Percentiles rank a stretch among this genome's conserved stretches.
Evolutionary conservation across 1,140 invertebrate species (phyloP).

Genomic region (Drosophila setifemur): DNA sequence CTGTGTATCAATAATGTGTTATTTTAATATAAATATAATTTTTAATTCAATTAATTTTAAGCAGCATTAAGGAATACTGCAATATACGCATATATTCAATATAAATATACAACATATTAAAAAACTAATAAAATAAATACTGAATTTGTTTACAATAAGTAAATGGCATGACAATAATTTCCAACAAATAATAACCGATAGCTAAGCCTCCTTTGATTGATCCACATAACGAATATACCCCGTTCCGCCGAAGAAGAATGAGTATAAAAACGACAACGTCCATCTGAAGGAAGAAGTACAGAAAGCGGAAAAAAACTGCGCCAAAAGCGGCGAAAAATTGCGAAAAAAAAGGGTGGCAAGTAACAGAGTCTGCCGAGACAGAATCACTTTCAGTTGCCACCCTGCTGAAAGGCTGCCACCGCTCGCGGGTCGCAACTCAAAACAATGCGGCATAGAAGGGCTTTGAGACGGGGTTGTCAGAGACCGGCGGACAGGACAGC

Average conservation of each 20-base stretch:
- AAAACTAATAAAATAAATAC: no score
- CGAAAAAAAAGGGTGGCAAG: conserved; percentile 66
- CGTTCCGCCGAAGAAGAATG: background rate
- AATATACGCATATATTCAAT: no score
- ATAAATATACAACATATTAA: no score
- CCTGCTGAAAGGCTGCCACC: conserved; percentile 50
- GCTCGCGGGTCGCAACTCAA: conserved; percentile 55
- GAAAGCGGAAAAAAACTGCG: conserved; percentile 48
- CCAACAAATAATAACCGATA: no score
- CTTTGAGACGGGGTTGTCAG: conserved; percentile 54
- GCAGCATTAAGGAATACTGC: no score
- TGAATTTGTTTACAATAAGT: no score
- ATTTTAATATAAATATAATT: no score
- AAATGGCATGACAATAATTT: no score
- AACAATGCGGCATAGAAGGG: conserved; percentile 49
- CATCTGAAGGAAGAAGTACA: conserved; percentile 45
- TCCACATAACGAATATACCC: background rate
- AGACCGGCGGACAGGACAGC: conserved; percentile 8
- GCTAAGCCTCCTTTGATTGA: no score
- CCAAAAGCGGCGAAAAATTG: conserved; percentile 57
- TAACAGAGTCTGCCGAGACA: conserved; percentile 47
- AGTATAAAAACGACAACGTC: conserved; percentile 50
- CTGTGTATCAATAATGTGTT: no score
- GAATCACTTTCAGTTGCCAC: conserved; percentile 59
- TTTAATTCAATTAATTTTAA: no score